Percentiles rank a stretch among this genome's conserved stretches.
Conservation (phyloP, 1,140 invertebrate genomes). For the Trichonephila clavata region DNA sequence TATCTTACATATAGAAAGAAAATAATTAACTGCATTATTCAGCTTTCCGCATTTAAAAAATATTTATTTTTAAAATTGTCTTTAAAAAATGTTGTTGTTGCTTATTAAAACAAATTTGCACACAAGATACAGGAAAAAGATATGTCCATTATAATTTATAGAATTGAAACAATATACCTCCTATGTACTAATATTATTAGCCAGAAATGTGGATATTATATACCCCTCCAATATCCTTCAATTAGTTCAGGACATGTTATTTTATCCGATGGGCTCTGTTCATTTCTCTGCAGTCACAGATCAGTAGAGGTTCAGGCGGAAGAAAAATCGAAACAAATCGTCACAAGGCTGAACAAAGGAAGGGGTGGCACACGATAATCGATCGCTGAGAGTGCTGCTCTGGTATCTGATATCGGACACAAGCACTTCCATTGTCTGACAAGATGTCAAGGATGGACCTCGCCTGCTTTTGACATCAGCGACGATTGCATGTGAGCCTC, state of each 20-base stretch:
- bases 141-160: no score
- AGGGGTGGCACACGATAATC: conserved; percentile 27
- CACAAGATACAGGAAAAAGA: no score
- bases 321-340: not conserved
- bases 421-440: conserved; percentile 66
- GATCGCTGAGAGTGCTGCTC: conserved; percentile 53
- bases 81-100: no score
- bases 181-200: not conserved
- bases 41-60: no score
- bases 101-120: no score
- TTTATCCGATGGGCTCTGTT: not conserved
- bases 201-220: not conserved
- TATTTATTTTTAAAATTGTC: no score
- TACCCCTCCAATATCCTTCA: not conserved
- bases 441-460: conserved; percentile 64
- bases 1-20: no score
- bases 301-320: not conserved
- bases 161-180: not conserved
- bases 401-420: conserved; percentile 70
- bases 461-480: conserved; percentile 58
- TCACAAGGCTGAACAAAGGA: conserved; percentile 22
- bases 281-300: not conserved
- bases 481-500: conserved; percentile 60
- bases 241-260: not conserved
- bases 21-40: no score